phyloP scores from a whole-genome alignment of 2,797 vertebrate species.

The Lindbergichthys nudifrons region DNA sequence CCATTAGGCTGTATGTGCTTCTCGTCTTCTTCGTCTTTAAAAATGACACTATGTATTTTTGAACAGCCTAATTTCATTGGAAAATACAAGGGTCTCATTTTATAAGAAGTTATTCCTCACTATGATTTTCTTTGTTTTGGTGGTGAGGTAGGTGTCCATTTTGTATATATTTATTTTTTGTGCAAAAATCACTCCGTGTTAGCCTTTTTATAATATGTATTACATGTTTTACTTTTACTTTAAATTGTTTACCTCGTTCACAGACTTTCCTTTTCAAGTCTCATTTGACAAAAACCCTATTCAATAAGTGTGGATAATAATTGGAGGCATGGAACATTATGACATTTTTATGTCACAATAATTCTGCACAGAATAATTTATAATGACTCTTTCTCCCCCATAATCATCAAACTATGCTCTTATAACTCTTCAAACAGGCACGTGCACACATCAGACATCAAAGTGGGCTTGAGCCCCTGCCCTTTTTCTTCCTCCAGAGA shows the following conservation, averaged over 20 bases:
- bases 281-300: neutral
- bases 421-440: too few species aligned
- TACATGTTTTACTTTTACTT: neutral
- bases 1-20: neutral
- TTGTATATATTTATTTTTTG: neutral
- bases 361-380: too few species aligned
- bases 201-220: neutral
- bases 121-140: neutral
- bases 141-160: neutral
- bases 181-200: neutral
- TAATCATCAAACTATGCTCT: too few species aligned
- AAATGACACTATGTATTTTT: slow-evolving; percentile 3
- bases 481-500: too few species aligned
- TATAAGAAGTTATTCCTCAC: neutral
- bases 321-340: too few species aligned
- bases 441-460: too few species aligned
- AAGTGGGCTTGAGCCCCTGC: too few species aligned
- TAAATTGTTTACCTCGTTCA: neutral
- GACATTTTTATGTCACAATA: too few species aligned
- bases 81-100: neutral
- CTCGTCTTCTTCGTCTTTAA: neutral
- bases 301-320: neutral
- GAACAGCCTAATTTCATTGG: neutral
- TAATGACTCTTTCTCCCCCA: too few species aligned
- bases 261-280: neutral